Evolutionary conservation across 2,888 invertebrate species (phyloP).

Genomic region (Bedellia somnulentella): DNA sequence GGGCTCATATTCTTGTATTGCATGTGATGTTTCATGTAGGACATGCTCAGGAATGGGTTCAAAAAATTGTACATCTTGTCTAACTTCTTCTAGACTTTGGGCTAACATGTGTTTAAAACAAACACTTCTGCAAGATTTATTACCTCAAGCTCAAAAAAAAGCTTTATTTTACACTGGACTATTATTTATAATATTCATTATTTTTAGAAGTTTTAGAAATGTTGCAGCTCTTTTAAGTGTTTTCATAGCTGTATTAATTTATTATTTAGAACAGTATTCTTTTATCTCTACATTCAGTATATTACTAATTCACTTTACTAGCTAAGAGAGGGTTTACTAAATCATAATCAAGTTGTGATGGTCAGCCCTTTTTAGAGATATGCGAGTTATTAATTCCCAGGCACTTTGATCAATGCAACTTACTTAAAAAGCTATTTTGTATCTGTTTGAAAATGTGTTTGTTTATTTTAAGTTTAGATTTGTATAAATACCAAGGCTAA

Average conservation of each 20-base stretch:
- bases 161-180: constrained; percentile 25
- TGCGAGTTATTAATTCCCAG: background rate
- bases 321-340: background rate
- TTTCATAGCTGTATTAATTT: constrained; percentile 24
- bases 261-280: constrained; percentile 22
- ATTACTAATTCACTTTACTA: constrained; percentile 6
- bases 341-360: background rate
- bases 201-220: constrained; percentile 19
- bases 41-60: constrained; percentile 84
- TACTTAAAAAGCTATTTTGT: constrained; percentile 1
- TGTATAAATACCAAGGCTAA: background rate
- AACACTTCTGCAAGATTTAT: constrained; percentile 19
- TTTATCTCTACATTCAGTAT: constrained; percentile 19
- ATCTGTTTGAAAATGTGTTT: constrained; percentile 6
- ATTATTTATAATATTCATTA: constrained; percentile 20
- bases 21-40: constrained; percentile 80
- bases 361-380: background rate
- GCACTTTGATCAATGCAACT: background rate
- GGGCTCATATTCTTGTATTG: constrained; percentile 77
- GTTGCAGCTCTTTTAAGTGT: constrained; percentile 22
- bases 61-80: constrained; percentile 82
- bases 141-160: constrained; percentile 20
- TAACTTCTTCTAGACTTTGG: constrained; percentile 26
- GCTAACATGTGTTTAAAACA: constrained; percentile 30
- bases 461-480: constrained; percentile 2